A percentile compares a stretch with the other conserved stretches of the same genome.
Conservation (phyloP, 2,888 invertebrate genomes). For the Eupithecia subfuscata region DNA sequence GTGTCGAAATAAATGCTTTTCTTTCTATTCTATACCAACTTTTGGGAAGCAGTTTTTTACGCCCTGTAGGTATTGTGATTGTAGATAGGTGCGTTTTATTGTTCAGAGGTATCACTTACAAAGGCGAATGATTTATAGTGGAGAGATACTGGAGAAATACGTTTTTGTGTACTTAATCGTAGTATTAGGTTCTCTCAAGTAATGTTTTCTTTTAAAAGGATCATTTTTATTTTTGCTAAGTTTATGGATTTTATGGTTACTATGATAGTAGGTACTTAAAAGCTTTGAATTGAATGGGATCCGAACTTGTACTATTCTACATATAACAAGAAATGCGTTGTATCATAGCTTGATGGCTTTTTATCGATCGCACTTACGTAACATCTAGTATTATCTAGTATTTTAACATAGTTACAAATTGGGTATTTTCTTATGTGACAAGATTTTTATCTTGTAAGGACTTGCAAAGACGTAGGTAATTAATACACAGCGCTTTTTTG, state of each 20-base stretch:
- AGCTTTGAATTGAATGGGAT: not conserved
- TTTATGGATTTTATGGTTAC: not conserved
- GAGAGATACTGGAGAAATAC: not conserved
- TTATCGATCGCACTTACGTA: not conserved
- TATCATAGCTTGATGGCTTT: not conserved
- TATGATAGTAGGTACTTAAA: not conserved
- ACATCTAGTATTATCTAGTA: not conserved
- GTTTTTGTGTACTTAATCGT: slow-evolving; percentile 11
- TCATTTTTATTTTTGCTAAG: too few species aligned
- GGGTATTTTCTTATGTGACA: too few species aligned
- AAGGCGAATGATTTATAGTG: slow-evolving; percentile 15
- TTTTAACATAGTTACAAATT: not conserved
- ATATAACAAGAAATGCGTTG: not conserved
- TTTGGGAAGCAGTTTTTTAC: not conserved
- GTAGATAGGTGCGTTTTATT: slow-evolving; percentile 13
- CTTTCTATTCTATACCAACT: too few species aligned
- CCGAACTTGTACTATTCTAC: not conserved
- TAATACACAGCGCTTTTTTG: too few species aligned
- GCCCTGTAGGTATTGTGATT: slow-evolving; percentile 19
- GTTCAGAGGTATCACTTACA: slow-evolving; percentile 14
- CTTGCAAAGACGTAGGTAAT: too few species aligned
- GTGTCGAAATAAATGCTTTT: too few species aligned
- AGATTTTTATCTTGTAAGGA: too few species aligned
- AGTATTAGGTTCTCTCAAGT: not conserved
- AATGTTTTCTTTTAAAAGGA: too few species aligned